These are phyloP conservation scores for Drosophila truncata DNA, from an alignment of 1,140 invertebrate genomes.

Conservation along the genomic window DNA sequence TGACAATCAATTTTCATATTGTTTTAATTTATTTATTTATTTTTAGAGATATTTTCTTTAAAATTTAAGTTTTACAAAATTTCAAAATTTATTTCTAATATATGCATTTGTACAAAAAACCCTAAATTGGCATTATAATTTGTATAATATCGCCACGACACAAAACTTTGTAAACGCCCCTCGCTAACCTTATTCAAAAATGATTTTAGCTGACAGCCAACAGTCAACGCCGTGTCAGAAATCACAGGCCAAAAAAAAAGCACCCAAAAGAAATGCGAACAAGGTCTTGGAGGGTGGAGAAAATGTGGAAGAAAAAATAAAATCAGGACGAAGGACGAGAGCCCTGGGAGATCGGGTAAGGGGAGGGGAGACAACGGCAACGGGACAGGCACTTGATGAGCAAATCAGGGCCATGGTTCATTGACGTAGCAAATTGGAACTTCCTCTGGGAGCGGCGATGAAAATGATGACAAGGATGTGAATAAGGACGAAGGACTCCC, in stretches of 20 bases:
- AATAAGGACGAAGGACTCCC: conserved; percentile 45
- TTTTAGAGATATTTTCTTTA: no score
- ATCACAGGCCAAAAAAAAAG: conserved; percentile 48
- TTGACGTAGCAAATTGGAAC: conserved; percentile 84
- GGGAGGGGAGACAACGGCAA: background rate
- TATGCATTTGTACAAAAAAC: no score
- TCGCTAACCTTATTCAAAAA: conserved; percentile 59
- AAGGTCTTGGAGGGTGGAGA: conserved; percentile 24
- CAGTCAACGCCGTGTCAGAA: conserved; percentile 68
- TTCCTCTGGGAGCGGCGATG: conserved; percentile 72
- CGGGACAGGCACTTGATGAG: conserved; percentile 52
- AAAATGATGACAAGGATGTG: conserved; percentile 30
- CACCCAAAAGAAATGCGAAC: conserved; percentile 40
- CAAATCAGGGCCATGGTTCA: conserved; percentile 76
- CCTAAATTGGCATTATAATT: no score
- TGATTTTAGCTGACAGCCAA: conserved; percentile 71
- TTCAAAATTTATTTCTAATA: background rate
- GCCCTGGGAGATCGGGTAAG: background rate
- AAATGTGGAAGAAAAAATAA: conserved; percentile 17
- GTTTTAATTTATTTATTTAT: no score
- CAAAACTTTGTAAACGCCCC: conserved; percentile 25
- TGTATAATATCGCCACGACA: background rate
- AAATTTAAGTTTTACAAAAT: background rate
- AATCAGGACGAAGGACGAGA: conserved; percentile 24
- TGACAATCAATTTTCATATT: no score